These are phyloP conservation scores for Aegotheles bennettii DNA, from an alignment of 2,113 vertebrate species.

Conservation along the genomic window DNA sequence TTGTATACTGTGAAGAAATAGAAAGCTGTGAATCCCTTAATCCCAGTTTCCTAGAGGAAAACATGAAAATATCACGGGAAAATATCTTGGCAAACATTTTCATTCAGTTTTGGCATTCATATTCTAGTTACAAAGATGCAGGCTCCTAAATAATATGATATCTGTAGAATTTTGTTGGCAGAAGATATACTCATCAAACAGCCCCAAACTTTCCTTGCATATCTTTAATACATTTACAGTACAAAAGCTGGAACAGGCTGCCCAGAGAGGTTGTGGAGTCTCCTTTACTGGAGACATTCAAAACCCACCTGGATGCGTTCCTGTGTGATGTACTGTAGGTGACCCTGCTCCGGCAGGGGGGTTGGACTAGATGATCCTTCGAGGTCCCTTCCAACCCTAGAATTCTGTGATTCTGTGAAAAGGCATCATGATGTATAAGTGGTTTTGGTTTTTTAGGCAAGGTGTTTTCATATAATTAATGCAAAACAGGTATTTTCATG, in stretches of 20 bases:
- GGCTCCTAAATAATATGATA: background rate
- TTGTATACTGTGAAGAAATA: background rate
- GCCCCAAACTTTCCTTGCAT: background rate
- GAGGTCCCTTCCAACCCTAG: too few species aligned
- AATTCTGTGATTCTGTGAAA: too few species aligned
- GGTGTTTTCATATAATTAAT: background rate
- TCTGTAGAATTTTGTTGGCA: background rate
- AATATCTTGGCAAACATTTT: background rate
- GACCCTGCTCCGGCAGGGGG: too few species aligned
- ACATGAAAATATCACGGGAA: background rate
- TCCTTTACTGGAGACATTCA: too few species aligned
- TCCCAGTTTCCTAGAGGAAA: background rate
- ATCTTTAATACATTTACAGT: background rate
- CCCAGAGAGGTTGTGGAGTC: too few species aligned
- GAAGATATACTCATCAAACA: background rate
- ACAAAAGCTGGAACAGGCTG: too few species aligned
- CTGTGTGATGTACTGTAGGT: too few species aligned
- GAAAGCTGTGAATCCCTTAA: background rate
- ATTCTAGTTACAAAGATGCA: background rate
- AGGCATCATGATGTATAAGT: background rate
- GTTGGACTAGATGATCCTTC: too few species aligned
- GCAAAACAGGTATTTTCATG: background rate
- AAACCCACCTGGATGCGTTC: too few species aligned
- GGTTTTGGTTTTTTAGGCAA: background rate
- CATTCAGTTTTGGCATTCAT: background rate